A percentile compares a stretch with the other conserved stretches of the same genome.
phyloP scores from a whole-genome alignment of 2,797 vertebrate species.

The Fistularia tabacaria region DNA sequence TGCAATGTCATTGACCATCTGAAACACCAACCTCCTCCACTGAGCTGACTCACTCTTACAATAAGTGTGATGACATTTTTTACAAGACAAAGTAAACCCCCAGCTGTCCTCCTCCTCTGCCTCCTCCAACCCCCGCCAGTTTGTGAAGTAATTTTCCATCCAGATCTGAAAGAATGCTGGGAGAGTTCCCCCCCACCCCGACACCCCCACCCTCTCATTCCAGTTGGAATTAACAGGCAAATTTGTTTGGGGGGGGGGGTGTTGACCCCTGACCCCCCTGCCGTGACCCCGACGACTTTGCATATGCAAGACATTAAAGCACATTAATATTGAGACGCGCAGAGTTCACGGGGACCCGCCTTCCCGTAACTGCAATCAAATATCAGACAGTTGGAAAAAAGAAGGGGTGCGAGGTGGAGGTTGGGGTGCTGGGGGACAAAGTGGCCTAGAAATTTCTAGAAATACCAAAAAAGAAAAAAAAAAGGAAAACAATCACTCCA shows the following conservation, averaged over 20 bases:
- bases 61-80: too few relatives aligned
- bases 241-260: conserved; percentile 78
- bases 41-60: too few relatives aligned
- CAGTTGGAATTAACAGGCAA: conserved; percentile 73
- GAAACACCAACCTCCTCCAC: too few relatives aligned
- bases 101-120: too few relatives aligned
- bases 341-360: conserved; percentile 27
- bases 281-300: conserved; percentile 69
- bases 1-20: too few relatives aligned
- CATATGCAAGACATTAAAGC: conserved; percentile 83
- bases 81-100: too few relatives aligned
- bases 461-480: too few relatives aligned
- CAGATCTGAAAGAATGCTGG: conserved; percentile 67
- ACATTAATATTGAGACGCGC: conserved; percentile 70
- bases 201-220: conserved; percentile 68
- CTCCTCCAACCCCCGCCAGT: conserved; percentile 7
- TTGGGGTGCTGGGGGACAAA: too few relatives aligned
- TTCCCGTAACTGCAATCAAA: neutral
- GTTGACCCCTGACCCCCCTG: conserved; percentile 74
- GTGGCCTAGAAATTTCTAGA: too few relatives aligned
- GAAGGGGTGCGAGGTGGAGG: too few relatives aligned
- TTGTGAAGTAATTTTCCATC: conserved; percentile 43
- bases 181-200: conserved; percentile 61
- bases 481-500: too few relatives aligned
- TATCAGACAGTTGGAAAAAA: neutral